Evolutionary conservation across 30 jellyfish, hydroid and myxozoan genomes (phyloP), one percentile per base, ranked within the genome.

Genomic region (Calvadosia cruxmelitensis): DNA sequence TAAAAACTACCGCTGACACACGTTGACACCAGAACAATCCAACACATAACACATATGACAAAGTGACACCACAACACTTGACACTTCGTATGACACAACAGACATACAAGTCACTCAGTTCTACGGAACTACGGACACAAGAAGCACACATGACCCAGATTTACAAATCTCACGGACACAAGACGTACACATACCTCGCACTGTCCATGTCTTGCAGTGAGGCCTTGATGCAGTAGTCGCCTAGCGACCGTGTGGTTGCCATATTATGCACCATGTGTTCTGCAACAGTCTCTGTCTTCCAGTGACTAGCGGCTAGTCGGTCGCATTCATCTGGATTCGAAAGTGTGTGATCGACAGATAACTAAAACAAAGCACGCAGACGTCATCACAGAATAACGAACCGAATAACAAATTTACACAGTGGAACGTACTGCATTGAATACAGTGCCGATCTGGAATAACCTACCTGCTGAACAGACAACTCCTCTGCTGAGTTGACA

Each of bases 171-270:
- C 57, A 5, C 57, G 20, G 20, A 20, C 57, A 42, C 15, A 42
- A 42, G 20, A 42, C 20, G 57, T 42, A 16, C 27, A 64, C 81
- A 23, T 68, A 85, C 95, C 80, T 69, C 52, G 77, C 29, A 13
- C 67, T 3, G 24, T 73, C 93, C 42, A 71, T 51, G 33, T 78
- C 85, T 79, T 77, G 80, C 69, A 78, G 82, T 12, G 93, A 95
- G 20, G 88, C 95, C 69, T 89, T 89, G 74, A 89, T 76, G 1
- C 75, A 72, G 74, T 75, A 89, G 69, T 89, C 98, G 0, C 98
- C 98, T 16, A 89, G 34, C 51, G 94, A 78, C 66, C 98, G 70
- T 13, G 98, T 89, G 12, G 86, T 77, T 42, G 67, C 84, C 48
- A 67, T 27, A 42, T 49, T 29, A 34, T 50, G 79, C 10, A 82